Percentiles rank a stretch among this genome's conserved stretches.
These are phyloP conservation scores for Callitettix versicolor DNA, from an alignment of 1,140 invertebrate species.

Conservation along the genomic window DNA sequence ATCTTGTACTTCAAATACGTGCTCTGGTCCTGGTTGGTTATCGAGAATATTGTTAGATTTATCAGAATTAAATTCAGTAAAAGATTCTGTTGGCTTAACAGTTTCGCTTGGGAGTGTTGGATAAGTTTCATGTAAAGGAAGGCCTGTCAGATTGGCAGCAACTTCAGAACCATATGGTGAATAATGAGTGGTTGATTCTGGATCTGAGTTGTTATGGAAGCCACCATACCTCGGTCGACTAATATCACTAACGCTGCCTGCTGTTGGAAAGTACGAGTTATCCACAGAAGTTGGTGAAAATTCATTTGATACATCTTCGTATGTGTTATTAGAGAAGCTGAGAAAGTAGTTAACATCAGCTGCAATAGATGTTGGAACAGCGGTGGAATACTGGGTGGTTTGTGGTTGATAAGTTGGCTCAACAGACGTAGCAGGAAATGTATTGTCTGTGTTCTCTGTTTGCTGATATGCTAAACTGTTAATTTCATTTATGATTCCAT, in stretches of 20 bases:
- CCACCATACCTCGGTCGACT: slow-evolving; percentile 36
- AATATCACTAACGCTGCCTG: slow-evolving; percentile 26
- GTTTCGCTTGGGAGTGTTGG: no score
- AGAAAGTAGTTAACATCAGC: slow-evolving; percentile 16
- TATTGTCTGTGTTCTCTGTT: background rate
- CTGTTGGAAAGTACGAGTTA: slow-evolving; percentile 36
- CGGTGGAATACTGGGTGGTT: slow-evolving; percentile 7
- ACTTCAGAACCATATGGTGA: slow-evolving; percentile 35
- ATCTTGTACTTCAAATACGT: slow-evolving; percentile 15
- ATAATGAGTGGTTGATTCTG: slow-evolving; percentile 22
- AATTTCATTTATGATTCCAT: slow-evolving; percentile 9
- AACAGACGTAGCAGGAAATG: background rate
- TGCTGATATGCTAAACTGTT: slow-evolving; percentile 3
- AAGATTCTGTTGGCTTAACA: no score
- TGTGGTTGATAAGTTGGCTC: background rate
- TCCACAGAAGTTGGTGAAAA: slow-evolving; percentile 19
- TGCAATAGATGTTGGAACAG: slow-evolving; percentile 12
- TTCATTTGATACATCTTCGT: slow-evolving; percentile 16
- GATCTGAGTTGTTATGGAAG: slow-evolving; percentile 40
- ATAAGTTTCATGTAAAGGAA: slow-evolving; percentile 6
- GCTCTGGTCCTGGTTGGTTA: slow-evolving; percentile 10
- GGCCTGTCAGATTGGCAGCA: slow-evolving; percentile 18
- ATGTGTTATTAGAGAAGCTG: slow-evolving; percentile 6
- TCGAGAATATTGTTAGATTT: background rate
- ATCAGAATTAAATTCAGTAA: no score